Conservation (phyloP, 1,140 invertebrate species). For the Trichonephila clavipes region DNA sequence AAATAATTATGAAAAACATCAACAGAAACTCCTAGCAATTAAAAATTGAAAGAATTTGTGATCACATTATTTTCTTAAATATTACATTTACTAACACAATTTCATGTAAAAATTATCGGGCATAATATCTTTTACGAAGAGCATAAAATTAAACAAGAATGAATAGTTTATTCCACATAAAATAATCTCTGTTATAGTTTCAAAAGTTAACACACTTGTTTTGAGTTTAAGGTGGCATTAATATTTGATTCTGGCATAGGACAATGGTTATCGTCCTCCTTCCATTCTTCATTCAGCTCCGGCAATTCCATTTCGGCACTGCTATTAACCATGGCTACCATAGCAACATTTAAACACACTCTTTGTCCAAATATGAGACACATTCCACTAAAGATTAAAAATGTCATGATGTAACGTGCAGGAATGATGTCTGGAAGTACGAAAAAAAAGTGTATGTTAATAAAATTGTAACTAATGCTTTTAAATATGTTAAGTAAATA, state of each 20-base stretch:
- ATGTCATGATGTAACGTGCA: constrained; percentile 66
- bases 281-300: background rate
- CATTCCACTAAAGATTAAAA: constrained; percentile 73
- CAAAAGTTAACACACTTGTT: background rate
- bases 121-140: no score
- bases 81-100: no score
- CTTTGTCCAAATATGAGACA: constrained; percentile 73
- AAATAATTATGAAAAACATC: no score
- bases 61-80: no score
- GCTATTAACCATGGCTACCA: constrained; percentile 77
- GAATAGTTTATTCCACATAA: no score
- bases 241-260: background rate
- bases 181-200: background rate
- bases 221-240: constrained; percentile 22
- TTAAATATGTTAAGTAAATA: background rate
- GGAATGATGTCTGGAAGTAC: constrained; percentile 41
- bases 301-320: constrained; percentile 35
- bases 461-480: background rate
- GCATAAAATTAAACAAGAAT: no score
- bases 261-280: constrained; percentile 3
- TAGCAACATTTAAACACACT: constrained; percentile 76
- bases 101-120: no score
- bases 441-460: background rate
- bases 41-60: no score
- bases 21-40: no score